Base-by-base conservation (phyloP, 2,797 vertebrate species). In the Myotis myotis region DNA sequence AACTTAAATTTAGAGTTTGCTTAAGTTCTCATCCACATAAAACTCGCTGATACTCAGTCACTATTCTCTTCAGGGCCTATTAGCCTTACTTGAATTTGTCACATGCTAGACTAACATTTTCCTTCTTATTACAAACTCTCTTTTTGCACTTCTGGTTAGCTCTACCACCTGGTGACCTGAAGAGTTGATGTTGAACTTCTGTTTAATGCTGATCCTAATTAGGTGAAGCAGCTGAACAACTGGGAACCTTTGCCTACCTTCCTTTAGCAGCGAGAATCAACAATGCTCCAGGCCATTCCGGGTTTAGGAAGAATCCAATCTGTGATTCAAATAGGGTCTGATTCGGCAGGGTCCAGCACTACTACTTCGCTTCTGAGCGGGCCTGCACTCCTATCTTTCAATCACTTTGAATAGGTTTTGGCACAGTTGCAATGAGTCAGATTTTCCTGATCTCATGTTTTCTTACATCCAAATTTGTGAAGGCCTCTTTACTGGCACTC, bases 401-500 rank as follows among this genome's bases (percentile, higher is more conserved):
- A 62, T 64, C 84, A 79, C 60, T 91, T 81, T 95, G 75, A 92
- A 83, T 19, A 95, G n/a, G 49, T 36, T 64, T 74, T 74, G 55
- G 49, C 55, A 89, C 15, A 83, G 75, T 10, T 75, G 9, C 72
- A 94, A 92, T 9, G 76, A 97, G 20, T 87, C 90, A 96, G 88
- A 33, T 33, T 81, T 96, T 81, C 53, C 91, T 97, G 96, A 97
- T 96, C 95, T 38, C 76, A 97, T 97, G 91, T 96, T 98, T 98
- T 97, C 96, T 97, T 93, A 97, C 75, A 97, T 17, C n/a, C 33
- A 91, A 96, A 97, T 86, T 74, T 91, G 92, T 72, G 88, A 92
- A 94, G 90, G 87, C 88, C 95, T 96, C 91, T 97, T 97, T 91
- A 97, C 55, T 30, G 51, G 70, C 76, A 76, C 97, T 97, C 88